Conservation (phyloP, 2,888 invertebrate species). For the Aporophyla lueneburgensis region DNA sequence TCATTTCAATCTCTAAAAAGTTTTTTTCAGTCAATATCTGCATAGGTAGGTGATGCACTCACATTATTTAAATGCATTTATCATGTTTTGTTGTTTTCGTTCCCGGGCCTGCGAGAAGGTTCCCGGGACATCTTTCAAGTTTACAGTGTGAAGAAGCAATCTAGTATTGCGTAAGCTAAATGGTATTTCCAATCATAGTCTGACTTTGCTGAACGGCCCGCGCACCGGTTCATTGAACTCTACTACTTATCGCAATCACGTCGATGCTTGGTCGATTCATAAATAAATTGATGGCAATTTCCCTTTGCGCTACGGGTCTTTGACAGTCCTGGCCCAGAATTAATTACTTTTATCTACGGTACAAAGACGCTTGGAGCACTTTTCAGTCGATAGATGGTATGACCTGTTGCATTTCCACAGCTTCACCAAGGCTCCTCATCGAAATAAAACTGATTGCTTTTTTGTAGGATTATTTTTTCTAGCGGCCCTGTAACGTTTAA, state of each 20-base stretch:
- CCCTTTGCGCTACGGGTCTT: conserved; percentile 3
- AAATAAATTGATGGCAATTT: conserved; percentile 25
- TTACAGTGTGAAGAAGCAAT: neutral
- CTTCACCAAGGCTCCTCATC: neutral
- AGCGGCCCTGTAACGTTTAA: neutral
- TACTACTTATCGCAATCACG: conserved; percentile 18
- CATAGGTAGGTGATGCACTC: neutral
- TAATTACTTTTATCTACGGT: neutral
- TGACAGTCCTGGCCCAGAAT: neutral
- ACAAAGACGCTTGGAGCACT: neutral
- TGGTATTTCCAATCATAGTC: conserved; percentile 23
- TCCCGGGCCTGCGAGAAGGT: neutral
- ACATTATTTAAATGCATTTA: neutral
- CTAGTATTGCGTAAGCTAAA: conserved; percentile 3
- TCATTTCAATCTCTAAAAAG: neutral
- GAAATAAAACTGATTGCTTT: conserved; percentile 3
- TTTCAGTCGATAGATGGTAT: neutral
- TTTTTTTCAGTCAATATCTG: neutral
- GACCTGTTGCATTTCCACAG: conserved; percentile 6
- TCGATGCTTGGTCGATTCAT: conserved; percentile 23
- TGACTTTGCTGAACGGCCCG: conserved; percentile 3
- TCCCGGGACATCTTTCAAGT: neutral
- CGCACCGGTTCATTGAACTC: conserved; percentile 12
- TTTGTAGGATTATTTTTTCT: neutral
- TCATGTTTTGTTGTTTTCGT: neutral